Conservation (phyloP, 2,113 vertebrate species). For the Hucho hucho region DNA sequence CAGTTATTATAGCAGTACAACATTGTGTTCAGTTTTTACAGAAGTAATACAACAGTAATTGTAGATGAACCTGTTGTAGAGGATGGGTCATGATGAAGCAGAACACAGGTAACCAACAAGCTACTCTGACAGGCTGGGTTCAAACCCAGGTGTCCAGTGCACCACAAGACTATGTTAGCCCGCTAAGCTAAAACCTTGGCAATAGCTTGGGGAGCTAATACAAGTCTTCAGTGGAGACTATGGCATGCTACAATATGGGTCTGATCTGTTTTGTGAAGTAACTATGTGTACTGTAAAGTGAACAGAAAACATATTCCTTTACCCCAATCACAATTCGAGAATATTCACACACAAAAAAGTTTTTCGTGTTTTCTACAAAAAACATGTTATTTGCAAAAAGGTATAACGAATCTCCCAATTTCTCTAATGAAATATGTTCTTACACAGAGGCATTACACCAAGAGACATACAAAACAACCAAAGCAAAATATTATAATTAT, state of each 20-base stretch:
- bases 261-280: neutral
- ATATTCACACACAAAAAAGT: constrained; percentile 1
- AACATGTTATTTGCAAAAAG: constrained; percentile 15
- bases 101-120: neutral
- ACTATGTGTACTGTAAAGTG: neutral
- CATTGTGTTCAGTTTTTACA: neutral
- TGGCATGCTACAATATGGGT: neutral
- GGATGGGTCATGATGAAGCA: neutral
- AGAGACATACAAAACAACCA: constrained; percentile 20
- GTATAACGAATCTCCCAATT: constrained; percentile 27
- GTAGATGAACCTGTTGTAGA: neutral
- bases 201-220: neutral
- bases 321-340: constrained; percentile 5
- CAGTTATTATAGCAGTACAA: neutral
- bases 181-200: too few species aligned
- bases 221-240: constrained; percentile 4
- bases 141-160: too few species aligned
- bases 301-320: constrained; percentile 16
- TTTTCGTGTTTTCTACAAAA: constrained; percentile 16
- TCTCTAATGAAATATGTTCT: constrained; percentile 52
- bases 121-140: too few species aligned
- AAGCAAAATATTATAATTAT: constrained; percentile 9
- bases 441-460: constrained; percentile 46
- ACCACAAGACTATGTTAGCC: too few species aligned
- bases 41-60: neutral